Evolutionary conservation across 2,797 vertebrate genomes (phyloP).

Genomic region (Parotocinclus haroldoi): DNA sequence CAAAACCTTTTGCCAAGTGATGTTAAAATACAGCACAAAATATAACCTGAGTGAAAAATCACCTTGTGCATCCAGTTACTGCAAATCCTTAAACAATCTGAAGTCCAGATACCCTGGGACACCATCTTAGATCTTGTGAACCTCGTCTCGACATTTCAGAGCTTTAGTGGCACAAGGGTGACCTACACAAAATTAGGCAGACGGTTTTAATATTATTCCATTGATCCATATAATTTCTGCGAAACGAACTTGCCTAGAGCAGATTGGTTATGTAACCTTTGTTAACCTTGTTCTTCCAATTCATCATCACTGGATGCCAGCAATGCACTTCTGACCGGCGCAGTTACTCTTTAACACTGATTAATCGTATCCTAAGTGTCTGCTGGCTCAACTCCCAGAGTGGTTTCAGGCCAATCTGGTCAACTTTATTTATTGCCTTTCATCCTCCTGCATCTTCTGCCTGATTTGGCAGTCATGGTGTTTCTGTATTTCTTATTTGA

Average conservation of each 20-base stretch:
- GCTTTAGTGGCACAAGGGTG: too few species aligned
- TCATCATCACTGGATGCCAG: constrained; percentile 7
- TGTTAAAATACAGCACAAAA: too few species aligned
- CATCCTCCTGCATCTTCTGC: constrained; percentile 1
- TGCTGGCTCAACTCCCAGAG: constrained; percentile 43
- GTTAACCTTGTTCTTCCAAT: background rate
- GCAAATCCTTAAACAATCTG: too few species aligned
- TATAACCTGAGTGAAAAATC: too few species aligned
- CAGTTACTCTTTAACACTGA: constrained; percentile 37
- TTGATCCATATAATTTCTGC: too few species aligned
- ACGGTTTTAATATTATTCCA: too few species aligned
- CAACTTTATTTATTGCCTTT: constrained; percentile 20
- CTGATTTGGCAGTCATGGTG: background rate
- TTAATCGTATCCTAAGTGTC: constrained; percentile 40
- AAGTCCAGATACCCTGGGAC: too few species aligned
- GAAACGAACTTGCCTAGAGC: background rate
- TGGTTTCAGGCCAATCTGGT: constrained; percentile 9
- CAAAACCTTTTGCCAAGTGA: too few species aligned
- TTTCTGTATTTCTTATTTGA: background rate
- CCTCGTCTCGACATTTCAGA: too few species aligned
- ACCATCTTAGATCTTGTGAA: too few species aligned
- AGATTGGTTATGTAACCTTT: constrained; percentile 2
- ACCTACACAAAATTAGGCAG: too few species aligned
- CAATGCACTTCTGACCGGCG: constrained; percentile 23
- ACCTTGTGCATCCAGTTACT: too few species aligned